A percentile compares a stretch with the other conserved stretches of the same genome.
phyloP scores from a whole-genome alignment of 2,113 vertebrate species.

The Paratilapia polleni region DNA sequence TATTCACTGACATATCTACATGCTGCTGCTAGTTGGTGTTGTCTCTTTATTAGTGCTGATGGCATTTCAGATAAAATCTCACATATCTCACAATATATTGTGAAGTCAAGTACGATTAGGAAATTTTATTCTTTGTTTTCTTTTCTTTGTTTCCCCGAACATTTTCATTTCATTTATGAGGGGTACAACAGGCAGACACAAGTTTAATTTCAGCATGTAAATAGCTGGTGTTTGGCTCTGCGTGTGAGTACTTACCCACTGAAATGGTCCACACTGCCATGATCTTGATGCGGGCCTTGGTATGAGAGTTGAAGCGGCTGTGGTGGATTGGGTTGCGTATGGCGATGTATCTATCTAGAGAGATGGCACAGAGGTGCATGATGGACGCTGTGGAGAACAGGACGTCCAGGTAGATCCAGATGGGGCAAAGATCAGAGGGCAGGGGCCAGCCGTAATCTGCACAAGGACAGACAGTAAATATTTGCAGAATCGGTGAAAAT shows the following conservation, averaged over 20 bases:
- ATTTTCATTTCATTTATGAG: no score
- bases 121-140: no score
- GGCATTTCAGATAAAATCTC: not conserved
- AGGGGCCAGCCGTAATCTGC: slow-evolving; percentile 93
- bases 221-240: not conserved
- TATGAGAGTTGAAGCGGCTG: slow-evolving; percentile 95
- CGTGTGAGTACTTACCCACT: slow-evolving; percentile 82
- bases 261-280: slow-evolving; percentile 96
- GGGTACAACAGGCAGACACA: no score
- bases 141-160: not conserved
- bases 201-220: not conserved
- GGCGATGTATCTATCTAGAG: slow-evolving; percentile 94
- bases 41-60: not conserved
- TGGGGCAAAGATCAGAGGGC: slow-evolving; percentile 87
- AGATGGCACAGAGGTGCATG: slow-evolving; percentile 98
- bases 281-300: slow-evolving; percentile 94
- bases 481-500: not conserved
- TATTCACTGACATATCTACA: not conserved
- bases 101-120: no score
- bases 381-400: slow-evolving; percentile 97
- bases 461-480: not conserved
- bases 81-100: not conserved
- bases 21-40: not conserved
- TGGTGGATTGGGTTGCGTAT: slow-evolving; percentile 95
- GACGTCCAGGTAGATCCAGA: slow-evolving; percentile 98